A percentile compares a stretch with the other conserved stretches of the same genome.
Evolutionary conservation across 2,888 invertebrate genomes (phyloP).

Genomic region (Dimorphilus gyrociliatus): DNA sequence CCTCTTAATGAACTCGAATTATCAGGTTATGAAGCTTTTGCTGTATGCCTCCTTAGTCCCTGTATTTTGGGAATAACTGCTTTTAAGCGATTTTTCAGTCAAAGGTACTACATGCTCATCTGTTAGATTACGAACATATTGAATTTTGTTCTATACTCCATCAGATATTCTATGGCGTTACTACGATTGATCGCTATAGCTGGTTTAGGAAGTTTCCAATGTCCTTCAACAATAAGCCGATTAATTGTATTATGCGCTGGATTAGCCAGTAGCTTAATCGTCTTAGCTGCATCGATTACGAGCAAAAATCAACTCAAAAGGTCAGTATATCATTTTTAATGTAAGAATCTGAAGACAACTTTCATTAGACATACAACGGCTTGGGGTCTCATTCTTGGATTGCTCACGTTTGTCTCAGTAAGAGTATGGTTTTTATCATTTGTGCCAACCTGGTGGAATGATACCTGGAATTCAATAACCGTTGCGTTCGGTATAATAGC

Average conservation of each 20-base stretch:
- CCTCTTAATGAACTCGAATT: constrained; percentile 37
- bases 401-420: constrained; percentile 22
- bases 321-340: no score
- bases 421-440: constrained; percentile 31
- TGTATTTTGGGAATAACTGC: constrained; percentile 12
- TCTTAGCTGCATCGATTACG: constrained; percentile 25
- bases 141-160: constrained; percentile 11
- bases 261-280: constrained; percentile 22
- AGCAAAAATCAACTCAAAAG: constrained; percentile 17
- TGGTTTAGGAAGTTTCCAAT: constrained; percentile 31
- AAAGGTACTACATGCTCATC: no score
- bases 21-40: constrained; percentile 36
- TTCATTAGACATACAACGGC: constrained; percentile 18
- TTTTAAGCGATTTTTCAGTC: no score
- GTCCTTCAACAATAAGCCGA: constrained; percentile 22
- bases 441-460: constrained; percentile 34
- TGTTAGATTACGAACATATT: no score
- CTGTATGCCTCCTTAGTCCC: constrained; percentile 26
- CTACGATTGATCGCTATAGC: constrained; percentile 20
- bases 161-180: constrained; percentile 15
- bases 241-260: constrained; percentile 26
- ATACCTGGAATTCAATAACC: constrained; percentile 21
- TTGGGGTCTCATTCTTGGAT: constrained; percentile 30
- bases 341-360: no score
- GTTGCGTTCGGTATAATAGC: constrained; percentile 25